phyloP scores from a whole-genome alignment of 2,113 vertebrate species.

The Procavia capensis region DNA sequence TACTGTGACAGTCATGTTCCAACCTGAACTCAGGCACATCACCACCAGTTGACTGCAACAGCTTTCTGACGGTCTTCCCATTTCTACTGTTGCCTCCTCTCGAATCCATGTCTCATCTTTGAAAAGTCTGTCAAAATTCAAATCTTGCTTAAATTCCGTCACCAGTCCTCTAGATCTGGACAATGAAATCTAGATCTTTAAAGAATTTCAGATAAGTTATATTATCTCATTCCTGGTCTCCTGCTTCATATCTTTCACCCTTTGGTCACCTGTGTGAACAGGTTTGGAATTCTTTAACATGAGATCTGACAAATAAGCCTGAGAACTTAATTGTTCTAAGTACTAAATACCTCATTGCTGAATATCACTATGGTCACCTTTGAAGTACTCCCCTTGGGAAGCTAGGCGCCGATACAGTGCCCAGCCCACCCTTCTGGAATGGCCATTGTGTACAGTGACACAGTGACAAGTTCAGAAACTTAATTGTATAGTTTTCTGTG shows the following conservation, averaged over 20 bases:
- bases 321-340: too few species aligned
- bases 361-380: too few species aligned
- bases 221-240: background rate
- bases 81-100: background rate
- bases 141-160: background rate
- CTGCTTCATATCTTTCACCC: background rate
- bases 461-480: too few species aligned
- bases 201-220: background rate
- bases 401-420: too few species aligned
- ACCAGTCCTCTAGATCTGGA: background rate
- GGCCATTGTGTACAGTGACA: too few species aligned
- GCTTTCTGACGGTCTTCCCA: background rate
- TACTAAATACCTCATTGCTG: too few species aligned
- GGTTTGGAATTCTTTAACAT: background rate
- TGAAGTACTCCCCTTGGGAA: too few species aligned
- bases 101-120: background rate
- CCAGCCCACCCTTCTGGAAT: too few species aligned
- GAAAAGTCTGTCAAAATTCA: background rate
- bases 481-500: too few species aligned
- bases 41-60: background rate
- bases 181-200: background rate
- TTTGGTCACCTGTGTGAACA: background rate
- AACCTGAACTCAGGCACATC: background rate
- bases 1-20: too few species aligned
- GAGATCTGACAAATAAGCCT: too few species aligned